Conservation (phyloP, 2,797 vertebrate genomes). For the Paguma larvata region DNA sequence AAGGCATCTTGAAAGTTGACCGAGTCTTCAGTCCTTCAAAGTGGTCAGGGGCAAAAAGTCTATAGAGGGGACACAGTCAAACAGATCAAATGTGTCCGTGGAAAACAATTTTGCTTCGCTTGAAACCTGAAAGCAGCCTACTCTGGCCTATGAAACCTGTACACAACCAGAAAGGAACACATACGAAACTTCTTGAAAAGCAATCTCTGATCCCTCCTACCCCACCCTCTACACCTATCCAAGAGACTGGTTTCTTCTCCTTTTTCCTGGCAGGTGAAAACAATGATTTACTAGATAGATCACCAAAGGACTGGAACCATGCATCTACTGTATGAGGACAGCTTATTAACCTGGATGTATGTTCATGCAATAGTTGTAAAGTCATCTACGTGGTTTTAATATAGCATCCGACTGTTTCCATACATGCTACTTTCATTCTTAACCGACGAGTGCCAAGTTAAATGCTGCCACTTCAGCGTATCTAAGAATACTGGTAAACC, state of each 20-base stretch:
- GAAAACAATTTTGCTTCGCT: constrained; percentile 55
- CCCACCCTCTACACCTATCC: constrained; percentile 66
- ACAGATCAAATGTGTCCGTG: constrained; percentile 28
- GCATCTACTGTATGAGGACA: constrained; percentile 71
- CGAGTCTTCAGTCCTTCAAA: constrained; percentile 62
- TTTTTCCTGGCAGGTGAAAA: constrained; percentile 78
- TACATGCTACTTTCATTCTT: constrained; percentile 80
- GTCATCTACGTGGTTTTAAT: constrained; percentile 77
- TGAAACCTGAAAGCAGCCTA: constrained; percentile 55
- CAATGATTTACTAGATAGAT: constrained; percentile 62
- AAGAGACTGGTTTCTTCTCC: constrained; percentile 60
- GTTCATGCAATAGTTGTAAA: constrained; percentile 76
- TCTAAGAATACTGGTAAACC: constrained; percentile 79
- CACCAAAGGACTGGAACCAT: constrained; percentile 76
- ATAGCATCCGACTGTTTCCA: constrained; percentile 76
- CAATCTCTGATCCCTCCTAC: background rate
- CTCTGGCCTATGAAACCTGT: constrained; percentile 58
- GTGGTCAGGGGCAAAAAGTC: constrained; percentile 56
- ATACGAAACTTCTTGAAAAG: constrained; percentile 57
- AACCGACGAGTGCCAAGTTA: constrained; percentile 82
- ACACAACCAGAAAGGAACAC: constrained; percentile 72
- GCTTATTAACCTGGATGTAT: constrained; percentile 77
- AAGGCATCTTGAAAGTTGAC: constrained; percentile 58
- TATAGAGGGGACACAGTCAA: constrained; percentile 54
- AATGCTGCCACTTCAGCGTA: constrained; percentile 74